These are phyloP conservation scores for Stenopsyche tienmushanensis DNA, from an alignment of 1,140 invertebrate species.

Conservation along the genomic window DNA sequence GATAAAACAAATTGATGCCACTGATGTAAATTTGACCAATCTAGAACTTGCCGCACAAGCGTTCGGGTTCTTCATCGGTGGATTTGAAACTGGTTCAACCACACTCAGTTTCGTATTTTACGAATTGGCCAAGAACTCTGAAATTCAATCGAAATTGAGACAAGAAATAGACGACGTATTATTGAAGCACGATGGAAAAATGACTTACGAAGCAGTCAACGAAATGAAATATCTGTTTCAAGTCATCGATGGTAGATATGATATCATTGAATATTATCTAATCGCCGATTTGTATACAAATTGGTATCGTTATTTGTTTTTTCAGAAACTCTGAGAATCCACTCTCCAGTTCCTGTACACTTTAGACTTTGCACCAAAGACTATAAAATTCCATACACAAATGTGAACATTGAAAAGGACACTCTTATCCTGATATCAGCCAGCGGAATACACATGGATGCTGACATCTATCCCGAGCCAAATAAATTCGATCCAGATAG, in stretches of 20 bases:
- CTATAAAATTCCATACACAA: constrained; percentile 51
- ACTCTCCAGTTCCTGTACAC: constrained; percentile 41
- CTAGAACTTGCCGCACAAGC: constrained; percentile 52
- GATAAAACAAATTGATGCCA: constrained; percentile 42
- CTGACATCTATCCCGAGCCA: constrained; percentile 47
- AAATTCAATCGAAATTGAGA: constrained; percentile 53
- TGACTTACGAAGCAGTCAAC: constrained; percentile 60
- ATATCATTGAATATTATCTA: not conserved
- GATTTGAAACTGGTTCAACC: constrained; percentile 54
- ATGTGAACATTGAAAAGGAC: constrained; percentile 52
- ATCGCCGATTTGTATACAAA: not conserved
- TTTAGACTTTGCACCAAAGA: constrained; percentile 40
- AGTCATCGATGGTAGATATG: constrained; percentile 51
- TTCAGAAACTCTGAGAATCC: constrained; percentile 44
- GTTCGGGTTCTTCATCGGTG: too few species aligned
- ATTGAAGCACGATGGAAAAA: constrained; percentile 49
- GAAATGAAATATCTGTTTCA: constrained; percentile 60
- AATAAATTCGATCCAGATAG: too few species aligned
- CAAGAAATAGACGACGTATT: constrained; percentile 53
- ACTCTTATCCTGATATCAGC: constrained; percentile 52
- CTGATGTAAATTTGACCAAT: constrained; percentile 43
- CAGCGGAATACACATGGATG: constrained; percentile 49
- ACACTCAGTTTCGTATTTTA: constrained; percentile 53
- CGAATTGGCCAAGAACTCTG: constrained; percentile 51
- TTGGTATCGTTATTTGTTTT: constrained; percentile 11